Conservation (phyloP, 1,140 invertebrate genomes). For the Saxidomus purpurata region DNA sequence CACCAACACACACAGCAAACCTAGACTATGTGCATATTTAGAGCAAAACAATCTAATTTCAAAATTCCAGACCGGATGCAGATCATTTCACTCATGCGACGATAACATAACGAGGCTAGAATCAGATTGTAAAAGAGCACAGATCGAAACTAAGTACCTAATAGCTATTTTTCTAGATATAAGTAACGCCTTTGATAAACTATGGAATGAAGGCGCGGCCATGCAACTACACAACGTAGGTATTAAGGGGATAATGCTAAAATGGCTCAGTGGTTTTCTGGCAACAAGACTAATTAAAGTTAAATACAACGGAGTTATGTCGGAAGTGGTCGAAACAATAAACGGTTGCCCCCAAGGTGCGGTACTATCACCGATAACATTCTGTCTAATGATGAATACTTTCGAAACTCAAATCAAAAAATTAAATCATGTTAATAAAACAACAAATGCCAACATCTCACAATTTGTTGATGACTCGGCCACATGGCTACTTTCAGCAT, state of each 20-base stretch:
- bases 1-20: no score
- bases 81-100: neutral
- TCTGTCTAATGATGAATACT: slow-evolving; percentile 16
- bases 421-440: neutral
- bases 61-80: neutral
- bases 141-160: neutral
- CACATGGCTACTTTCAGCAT: neutral
- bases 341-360: neutral
- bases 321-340: neutral
- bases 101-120: slow-evolving; percentile 1
- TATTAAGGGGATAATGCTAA: neutral
- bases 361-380: slow-evolving; percentile 26
- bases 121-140: neutral
- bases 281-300: neutral
- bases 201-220: neutral
- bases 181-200: slow-evolving; percentile 15
- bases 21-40: neutral
- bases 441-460: neutral
- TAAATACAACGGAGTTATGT: neutral
- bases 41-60: neutral
- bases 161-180: slow-evolving; percentile 12
- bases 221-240: neutral
- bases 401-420: neutral
- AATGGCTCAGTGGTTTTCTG: neutral
- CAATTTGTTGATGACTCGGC: neutral